Conservation (phyloP, 2,888 invertebrate genomes). For the Candidula unifasciata region DNA sequence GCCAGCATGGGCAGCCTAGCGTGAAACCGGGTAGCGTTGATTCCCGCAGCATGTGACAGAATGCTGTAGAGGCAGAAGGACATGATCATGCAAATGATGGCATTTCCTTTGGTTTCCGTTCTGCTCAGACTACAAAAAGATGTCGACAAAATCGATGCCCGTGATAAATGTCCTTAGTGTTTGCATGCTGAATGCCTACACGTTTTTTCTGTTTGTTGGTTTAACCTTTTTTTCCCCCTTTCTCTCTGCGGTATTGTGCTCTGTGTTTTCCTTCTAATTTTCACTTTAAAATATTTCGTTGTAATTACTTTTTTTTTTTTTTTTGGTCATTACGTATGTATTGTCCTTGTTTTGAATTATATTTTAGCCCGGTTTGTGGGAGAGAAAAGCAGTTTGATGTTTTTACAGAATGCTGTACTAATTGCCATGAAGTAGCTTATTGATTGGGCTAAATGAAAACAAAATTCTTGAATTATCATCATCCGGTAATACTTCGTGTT, state of each 20-base stretch:
- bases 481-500: no score
- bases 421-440: no score
- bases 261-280: not conserved
- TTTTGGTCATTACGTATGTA: not conserved
- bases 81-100: not conserved
- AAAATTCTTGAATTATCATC: no score
- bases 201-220: not conserved
- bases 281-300: no score
- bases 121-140: conserved; percentile 1
- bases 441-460: no score
- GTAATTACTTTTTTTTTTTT: not conserved
- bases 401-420: no score
- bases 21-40: not conserved
- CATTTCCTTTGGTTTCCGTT: not conserved
- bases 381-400: no score
- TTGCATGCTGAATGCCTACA: not conserved
- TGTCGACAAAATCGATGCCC: conserved; percentile 8
- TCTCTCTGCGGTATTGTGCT: not conserved
- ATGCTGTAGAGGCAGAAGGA: not conserved
- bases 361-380: no score
- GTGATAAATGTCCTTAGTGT: not conserved
- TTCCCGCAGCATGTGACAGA: not conserved
- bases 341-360: not conserved
- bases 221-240: not conserved
- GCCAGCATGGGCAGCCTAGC: not conserved